A percentile compares a stretch with the other conserved stretches of the same genome.
Conservation (phyloP, 2,113 vertebrate genomes). For the Nematolebias whitei region DNA sequence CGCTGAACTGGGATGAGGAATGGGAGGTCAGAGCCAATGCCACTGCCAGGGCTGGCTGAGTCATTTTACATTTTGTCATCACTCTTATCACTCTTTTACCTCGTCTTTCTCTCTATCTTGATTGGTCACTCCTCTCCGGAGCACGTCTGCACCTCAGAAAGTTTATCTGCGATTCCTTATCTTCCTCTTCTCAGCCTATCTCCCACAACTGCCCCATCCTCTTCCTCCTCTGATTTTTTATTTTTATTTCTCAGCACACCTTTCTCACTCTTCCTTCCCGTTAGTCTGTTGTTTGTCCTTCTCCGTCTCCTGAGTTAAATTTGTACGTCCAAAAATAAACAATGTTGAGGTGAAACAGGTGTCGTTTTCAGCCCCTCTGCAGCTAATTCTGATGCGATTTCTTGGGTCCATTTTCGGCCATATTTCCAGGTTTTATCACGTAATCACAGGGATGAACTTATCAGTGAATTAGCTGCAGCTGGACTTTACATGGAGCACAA, state of each 20-base stretch:
- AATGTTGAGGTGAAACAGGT: conserved; percentile 34
- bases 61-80: conserved; percentile 73
- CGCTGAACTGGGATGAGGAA: conserved; percentile 41
- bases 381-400: conserved; percentile 25
- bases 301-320: conserved; percentile 50
- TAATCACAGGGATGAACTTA: conserved; percentile 37
- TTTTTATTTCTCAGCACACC: conserved; percentile 5
- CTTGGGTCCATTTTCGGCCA: conserved; percentile 23
- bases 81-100: conserved; percentile 67
- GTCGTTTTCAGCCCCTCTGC: conserved; percentile 16
- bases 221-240: no score
- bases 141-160: conserved; percentile 60
- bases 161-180: conserved; percentile 74
- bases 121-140: conserved; percentile 70
- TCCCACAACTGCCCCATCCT: conserved; percentile 15
- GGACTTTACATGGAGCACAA: conserved; percentile 48
- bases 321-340: conserved; percentile 54
- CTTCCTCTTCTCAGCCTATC: conserved; percentile 55
- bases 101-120: conserved; percentile 65
- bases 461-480: conserved; percentile 15
- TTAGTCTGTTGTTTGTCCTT: conserved; percentile 58
- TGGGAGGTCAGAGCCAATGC: conserved; percentile 54
- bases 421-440: conserved; percentile 4
- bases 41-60: conserved; percentile 55
- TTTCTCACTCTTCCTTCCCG: conserved; percentile 12